phyloP scores from a whole-genome alignment of 2,797 vertebrate species.

The Melanitta fusca region DNA sequence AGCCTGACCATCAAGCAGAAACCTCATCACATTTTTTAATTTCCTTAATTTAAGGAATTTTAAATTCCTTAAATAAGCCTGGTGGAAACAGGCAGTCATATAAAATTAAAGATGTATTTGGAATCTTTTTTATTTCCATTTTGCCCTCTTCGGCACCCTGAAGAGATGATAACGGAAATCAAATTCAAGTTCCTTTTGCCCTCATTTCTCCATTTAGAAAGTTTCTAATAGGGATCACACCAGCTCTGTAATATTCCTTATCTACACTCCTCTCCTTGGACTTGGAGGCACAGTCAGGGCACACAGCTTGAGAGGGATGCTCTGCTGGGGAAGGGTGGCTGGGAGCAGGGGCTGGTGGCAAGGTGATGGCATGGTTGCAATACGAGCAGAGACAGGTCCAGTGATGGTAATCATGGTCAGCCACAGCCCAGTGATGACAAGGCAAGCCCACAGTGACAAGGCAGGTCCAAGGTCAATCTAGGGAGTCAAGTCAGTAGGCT shows the following conservation, averaged over 20 bases:
- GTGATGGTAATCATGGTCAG: too few relatives aligned
- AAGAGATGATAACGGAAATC: neutral
- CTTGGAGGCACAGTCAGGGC: neutral
- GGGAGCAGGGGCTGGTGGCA: neutral
- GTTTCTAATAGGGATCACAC: too few relatives aligned
- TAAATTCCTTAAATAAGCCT: neutral
- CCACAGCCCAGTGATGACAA: neutral
- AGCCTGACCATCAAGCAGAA: neutral
- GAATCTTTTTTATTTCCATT: neutral
- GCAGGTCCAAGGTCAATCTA: neutral
- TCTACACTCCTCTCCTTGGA: neutral
- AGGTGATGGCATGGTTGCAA: neutral
- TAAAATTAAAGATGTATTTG: neutral
- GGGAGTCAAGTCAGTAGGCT: too few relatives aligned
- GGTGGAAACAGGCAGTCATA: neutral
- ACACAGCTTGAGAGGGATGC: neutral
- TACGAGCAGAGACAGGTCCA: neutral
- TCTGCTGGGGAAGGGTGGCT: too few relatives aligned
- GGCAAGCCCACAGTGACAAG: neutral
- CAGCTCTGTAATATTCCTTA: neutral
- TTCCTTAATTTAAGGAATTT: neutral
- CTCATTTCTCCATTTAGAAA: neutral
- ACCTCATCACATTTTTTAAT: neutral
- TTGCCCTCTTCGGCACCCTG: neutral
- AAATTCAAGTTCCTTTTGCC: neutral